Evolutionary conservation across 2,888 invertebrate species (phyloP).

Genomic region (Lasius fuliginosus): DNA sequence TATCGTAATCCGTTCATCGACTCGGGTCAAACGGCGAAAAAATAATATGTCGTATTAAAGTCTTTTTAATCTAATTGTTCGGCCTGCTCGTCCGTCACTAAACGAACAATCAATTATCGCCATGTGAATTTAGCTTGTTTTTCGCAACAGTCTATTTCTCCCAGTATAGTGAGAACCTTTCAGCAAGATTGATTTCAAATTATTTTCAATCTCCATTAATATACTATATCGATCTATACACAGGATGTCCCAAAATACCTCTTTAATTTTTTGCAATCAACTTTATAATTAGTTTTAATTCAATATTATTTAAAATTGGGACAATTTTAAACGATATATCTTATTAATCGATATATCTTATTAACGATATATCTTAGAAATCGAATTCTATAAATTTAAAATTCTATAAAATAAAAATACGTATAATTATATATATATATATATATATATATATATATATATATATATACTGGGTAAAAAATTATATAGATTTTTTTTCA

Average conservation of each 20-base stretch:
- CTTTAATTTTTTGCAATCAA: background rate
- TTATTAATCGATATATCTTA: background rate
- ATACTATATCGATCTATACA: background rate
- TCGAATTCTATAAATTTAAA: background rate
- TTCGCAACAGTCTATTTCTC: constrained; percentile 5
- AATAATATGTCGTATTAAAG: constrained; percentile 4
- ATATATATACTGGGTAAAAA: background rate
- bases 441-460: background rate
- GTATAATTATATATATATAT: too few species aligned
- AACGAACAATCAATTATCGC: constrained; percentile 16
- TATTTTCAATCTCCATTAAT: background rate
- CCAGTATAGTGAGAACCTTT: constrained; percentile 7
- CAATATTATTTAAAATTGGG: background rate
- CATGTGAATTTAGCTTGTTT: constrained; percentile 3
- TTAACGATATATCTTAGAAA: background rate
- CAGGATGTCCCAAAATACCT: background rate
- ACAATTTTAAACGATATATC: background rate
- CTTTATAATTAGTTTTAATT: background rate
- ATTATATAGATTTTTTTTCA: background rate
- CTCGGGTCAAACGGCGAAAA: constrained; percentile 1
- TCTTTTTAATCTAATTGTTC: constrained; percentile 3
- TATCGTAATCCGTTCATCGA: background rate
- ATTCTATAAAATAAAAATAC: background rate
- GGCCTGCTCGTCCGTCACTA: constrained; percentile 1
- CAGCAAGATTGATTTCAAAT: background rate